Conservation (phyloP, 2,797 vertebrate species). For the Sebastes wilsoni region DNA sequence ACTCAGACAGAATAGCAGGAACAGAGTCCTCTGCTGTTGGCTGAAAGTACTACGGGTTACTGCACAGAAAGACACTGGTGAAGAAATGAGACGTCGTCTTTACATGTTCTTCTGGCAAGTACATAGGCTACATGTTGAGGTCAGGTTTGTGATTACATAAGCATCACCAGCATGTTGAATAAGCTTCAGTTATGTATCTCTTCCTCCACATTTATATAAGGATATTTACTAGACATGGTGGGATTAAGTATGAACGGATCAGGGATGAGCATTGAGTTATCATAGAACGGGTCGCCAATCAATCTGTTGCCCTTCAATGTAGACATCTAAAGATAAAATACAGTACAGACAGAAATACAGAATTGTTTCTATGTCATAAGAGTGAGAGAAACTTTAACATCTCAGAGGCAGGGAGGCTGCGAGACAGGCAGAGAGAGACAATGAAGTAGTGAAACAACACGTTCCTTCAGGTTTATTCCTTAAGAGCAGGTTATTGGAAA, state of each 20-base stretch:
- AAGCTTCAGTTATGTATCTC: background rate
- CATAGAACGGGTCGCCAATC: background rate
- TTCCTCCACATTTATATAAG: background rate
- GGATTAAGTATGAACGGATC: background rate
- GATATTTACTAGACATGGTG: background rate
- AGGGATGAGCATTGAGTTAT: background rate
- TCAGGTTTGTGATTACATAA: background rate
- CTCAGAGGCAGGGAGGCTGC: background rate
- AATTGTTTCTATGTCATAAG: background rate
- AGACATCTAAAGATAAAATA: background rate
- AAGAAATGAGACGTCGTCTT: background rate
- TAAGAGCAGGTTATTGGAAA: conserved; percentile 20
- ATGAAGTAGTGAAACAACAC: background rate
- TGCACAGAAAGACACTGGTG: background rate
- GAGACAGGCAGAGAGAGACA: background rate
- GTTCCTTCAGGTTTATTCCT: conserved; percentile 11
- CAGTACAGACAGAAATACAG: background rate
- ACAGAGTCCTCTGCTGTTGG: conserved; percentile 72
- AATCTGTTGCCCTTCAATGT: background rate
- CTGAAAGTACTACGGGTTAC: conserved; percentile 44
- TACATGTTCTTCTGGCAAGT: background rate
- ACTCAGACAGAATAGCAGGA: conserved; percentile 27
- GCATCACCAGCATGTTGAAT: background rate
- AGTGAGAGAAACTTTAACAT: background rate
- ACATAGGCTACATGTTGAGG: background rate